Evolutionary conservation across 1,140 invertebrate genomes (phyloP), one percentile per base, ranked within the genome.

Genomic region (Heliconius hermathena): DNA sequence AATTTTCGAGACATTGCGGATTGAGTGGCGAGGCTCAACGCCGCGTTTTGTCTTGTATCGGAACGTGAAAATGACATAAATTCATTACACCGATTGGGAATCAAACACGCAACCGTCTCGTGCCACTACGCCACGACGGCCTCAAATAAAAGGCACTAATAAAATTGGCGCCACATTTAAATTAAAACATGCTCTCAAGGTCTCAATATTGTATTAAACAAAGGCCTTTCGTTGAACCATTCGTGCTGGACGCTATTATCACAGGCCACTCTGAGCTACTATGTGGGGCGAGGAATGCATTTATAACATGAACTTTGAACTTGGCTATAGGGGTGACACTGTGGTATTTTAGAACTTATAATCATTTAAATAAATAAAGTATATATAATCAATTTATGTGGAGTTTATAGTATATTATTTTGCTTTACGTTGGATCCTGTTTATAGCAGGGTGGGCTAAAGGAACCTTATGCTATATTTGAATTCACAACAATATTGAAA

Each of bases 261-360:
- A 2, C 6, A 49, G 33, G n/a, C 49, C n/a, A 38, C 57, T 74
- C 16, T 57, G 73, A 74, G 6, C 33, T 8, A 36, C 33, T 22
- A 46, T 46, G 49, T 52, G 49, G 54, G 38, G 41, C 22, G 46
- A 33, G 57, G 54, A 75, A 75, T 75, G 74, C 74, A 75, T 75
- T 75, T 75, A 60, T 38, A 38, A 60, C 54, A 75, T 75, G 54
- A 75, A 57, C 33, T 75, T 75, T 75, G 74, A 75, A 75, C 74
- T 75, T 75, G 54, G 60, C 41, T n/a, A 18, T 2, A 75, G 74
- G 54, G 52, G 36, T 75, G 29, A n/a, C 54, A 75, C 5, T 36
- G 20, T 29, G 26, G 6, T n/a, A 57, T 57, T 57, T 22, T 22
- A 52, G 6, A 52, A 52, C 18, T 52, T 52, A 52, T 52, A 52